Base-by-base conservation (phyloP, 2,113 vertebrate species). In the Vulpes lagopus region DNA sequence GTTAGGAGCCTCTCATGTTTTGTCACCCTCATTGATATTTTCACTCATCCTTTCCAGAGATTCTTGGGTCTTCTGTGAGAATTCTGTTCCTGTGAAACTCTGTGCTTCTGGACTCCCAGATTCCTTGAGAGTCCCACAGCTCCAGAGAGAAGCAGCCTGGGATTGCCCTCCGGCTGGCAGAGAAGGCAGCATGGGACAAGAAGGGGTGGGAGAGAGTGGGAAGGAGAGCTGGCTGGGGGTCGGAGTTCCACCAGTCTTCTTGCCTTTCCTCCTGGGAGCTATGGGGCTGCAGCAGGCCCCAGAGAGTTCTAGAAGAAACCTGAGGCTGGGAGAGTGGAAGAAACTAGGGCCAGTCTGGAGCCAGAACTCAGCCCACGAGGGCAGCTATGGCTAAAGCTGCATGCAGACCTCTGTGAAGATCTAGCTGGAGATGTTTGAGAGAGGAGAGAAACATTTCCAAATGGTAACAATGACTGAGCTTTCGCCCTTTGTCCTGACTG, bases 161-260 rank as follows among this genome's bases (percentile, higher is more conserved):
- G 8, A 23, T 35, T 27, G 3, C 55, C 30, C 25, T 78, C 30
- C 4, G 10, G 20, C 80, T 22, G 4, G 16, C 51, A 87, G 74
- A 71, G 22, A 25, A 62, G 69, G 17, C 3, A 5, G 43, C 67
- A 25, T 0, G 51, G 43, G 32, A 60, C 32, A 64, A 64, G 38
- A 43, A 1, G 0, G 22, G 2, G 15, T n/a, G 11, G 35, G 25
- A 15, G 8, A 81, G 57, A n/a, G 11, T 11, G 12, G 8, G 11
- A 9, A 59, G 30, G 25, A 51, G 38, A 79, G 35, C 43, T 23
- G 9, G 43, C 3, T 14, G 30, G 23, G 1, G 2, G 16, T 14
- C 4, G 4, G 22, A 12, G 9, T 27, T 51, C 27, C 87, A 71
- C 57, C 62, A 6, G 25, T 57, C 35, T 2, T 74, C 53, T 5